These are phyloP conservation scores for Bostrychus sinensis DNA, from an alignment of 2,113 vertebrate species.

Conservation along the genomic window DNA sequence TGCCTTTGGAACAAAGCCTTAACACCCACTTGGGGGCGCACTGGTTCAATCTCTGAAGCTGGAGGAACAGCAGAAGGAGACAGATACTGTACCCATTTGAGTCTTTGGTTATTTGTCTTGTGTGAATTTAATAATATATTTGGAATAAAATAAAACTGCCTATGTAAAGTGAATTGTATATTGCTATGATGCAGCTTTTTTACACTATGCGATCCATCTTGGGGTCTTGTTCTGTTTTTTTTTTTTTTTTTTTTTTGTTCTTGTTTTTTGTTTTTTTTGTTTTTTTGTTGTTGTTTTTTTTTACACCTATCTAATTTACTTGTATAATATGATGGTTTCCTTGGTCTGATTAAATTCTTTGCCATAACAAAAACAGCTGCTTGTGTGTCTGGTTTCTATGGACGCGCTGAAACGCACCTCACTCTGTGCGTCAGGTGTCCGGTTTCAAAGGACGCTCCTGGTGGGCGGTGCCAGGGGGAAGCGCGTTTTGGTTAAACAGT, in stretches of 20 bases:
- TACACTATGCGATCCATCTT: neutral
- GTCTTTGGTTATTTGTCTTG: neutral
- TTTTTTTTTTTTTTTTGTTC: neutral
- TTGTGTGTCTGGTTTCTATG: neutral
- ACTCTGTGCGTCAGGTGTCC: slow-evolving; percentile 59
- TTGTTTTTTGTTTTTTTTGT: too few relatives aligned
- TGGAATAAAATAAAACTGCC: neutral
- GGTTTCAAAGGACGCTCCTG: slow-evolving; percentile 41
- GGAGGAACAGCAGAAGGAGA: neutral
- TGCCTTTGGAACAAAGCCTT: slow-evolving; percentile 2
- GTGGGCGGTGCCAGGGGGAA: slow-evolving; percentile 37
- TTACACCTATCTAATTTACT: slow-evolving; percentile 3
- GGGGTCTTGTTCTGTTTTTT: neutral
- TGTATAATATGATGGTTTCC: neutral
- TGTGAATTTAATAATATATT: neutral
- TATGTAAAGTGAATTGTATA: neutral
- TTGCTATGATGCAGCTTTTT: neutral
- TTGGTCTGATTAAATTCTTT: slow-evolving; percentile 17
- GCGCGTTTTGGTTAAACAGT: slow-evolving; percentile 16
- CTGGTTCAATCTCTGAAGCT: slow-evolving; percentile 28
- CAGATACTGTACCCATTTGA: neutral
- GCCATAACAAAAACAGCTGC: neutral
- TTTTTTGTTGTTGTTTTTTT: neutral
- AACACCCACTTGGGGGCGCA: slow-evolving; percentile 55
- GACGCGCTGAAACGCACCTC: neutral